phyloP scores from a whole-genome alignment of 2,797 vertebrate species.

The Parauchenoglanis ngamensis region DNA sequence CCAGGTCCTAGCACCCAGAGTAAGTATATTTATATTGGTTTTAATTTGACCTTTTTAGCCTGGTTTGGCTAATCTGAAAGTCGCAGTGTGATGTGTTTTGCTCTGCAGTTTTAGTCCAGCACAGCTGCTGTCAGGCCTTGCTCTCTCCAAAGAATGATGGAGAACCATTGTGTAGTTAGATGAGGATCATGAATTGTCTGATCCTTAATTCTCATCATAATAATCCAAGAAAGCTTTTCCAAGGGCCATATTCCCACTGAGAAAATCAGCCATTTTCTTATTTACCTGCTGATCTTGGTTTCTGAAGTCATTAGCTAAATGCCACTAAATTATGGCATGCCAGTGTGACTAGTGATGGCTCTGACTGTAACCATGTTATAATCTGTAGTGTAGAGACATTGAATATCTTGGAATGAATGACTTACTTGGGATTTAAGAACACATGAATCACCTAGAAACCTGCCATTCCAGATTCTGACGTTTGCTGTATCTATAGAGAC shows the following conservation, averaged over 20 bases:
- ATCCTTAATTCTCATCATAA: neutral
- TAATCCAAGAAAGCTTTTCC: neutral
- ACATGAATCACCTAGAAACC: neutral
- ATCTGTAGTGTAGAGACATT: neutral
- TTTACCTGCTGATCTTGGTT: neutral
- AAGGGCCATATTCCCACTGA: neutral
- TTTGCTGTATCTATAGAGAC: slow-evolving; percentile 73
- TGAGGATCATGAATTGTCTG: neutral
- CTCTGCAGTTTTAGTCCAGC: neutral
- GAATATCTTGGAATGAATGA: neutral
- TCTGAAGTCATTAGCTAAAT: neutral
- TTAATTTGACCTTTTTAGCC: neutral
- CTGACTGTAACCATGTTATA: neutral
- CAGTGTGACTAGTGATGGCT: neutral
- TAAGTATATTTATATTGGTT: slow-evolving; percentile 57
- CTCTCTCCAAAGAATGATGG: neutral
- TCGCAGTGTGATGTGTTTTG: neutral
- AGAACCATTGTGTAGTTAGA: neutral
- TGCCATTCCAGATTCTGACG: neutral
- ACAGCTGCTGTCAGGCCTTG: neutral
- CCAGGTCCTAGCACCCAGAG: slow-evolving; percentile 76
- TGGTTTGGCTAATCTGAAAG: neutral
- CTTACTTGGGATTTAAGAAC: neutral
- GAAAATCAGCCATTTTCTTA: neutral
- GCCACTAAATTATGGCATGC: neutral